A percentile compares a stretch with the other conserved stretches of the same genome.
These are phyloP conservation scores for Polia nebulosa DNA, from an alignment of 2,888 invertebrate genomes.

Conservation along the genomic window DNA sequence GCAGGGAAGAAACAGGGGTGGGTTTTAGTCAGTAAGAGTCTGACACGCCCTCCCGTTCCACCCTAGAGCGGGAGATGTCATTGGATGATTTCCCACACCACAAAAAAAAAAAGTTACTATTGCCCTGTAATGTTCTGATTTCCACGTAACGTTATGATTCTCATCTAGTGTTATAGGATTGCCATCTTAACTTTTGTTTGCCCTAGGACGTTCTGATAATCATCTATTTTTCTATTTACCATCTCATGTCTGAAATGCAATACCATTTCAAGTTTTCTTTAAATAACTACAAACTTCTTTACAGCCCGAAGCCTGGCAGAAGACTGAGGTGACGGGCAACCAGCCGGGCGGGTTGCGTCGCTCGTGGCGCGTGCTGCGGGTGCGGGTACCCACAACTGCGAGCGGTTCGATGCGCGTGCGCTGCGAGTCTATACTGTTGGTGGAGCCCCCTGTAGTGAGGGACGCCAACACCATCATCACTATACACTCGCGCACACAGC, in stretches of 20 bases:
- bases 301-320: slow-evolving; percentile 86
- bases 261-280: no score
- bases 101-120: no score
- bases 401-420: slow-evolving; percentile 84
- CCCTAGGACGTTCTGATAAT: background rate
- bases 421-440: slow-evolving; percentile 83
- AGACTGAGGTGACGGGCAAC: slow-evolving; percentile 80
- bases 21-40: no score
- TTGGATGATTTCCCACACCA: no score
- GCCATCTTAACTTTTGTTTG: background rate
- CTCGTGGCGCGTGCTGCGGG: slow-evolving; percentile 83
- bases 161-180: background rate
- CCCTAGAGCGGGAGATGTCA: no score
- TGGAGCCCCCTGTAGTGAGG: slow-evolving; percentile 84
- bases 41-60: no score
- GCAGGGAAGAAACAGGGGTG: no score
- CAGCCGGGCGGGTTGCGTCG: slow-evolving; percentile 83
- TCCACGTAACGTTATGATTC: background rate
- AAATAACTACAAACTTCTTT: slow-evolving; percentile 22
- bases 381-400: slow-evolving; percentile 81
- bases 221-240: background rate
- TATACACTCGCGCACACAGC: slow-evolving; percentile 83
- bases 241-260: background rate
- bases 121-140: background rate
- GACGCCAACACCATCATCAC: slow-evolving; percentile 81